These are phyloP conservation scores for Cephalopterus ornatus DNA, from an alignment of 2,113 vertebrate species.

Conservation along the genomic window DNA sequence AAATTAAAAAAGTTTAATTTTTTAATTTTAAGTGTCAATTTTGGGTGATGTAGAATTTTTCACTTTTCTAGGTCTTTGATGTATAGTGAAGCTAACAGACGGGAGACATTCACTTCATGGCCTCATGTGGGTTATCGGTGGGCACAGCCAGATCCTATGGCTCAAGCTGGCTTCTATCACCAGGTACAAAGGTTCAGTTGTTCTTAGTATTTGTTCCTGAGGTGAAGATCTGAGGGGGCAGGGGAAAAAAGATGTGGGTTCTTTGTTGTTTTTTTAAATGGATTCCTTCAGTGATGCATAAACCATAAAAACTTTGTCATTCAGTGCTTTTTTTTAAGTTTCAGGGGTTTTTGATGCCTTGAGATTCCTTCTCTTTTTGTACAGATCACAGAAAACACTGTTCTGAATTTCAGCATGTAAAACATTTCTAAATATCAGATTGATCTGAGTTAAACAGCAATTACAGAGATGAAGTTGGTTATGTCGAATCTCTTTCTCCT, in stretches of 20 bases:
- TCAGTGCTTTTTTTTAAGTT: not conserved
- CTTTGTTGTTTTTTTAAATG: not conserved
- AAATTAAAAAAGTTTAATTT: not conserved
- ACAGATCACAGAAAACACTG: not conserved
- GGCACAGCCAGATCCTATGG: conserved; percentile 99
- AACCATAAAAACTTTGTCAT: not conserved
- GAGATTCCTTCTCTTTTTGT: not conserved
- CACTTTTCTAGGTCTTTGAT: conserved; percentile 87
- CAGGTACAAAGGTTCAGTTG: conserved; percentile 80
- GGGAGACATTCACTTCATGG: conserved; percentile 99
- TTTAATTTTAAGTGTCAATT: not conserved
- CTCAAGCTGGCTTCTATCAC: conserved; percentile 99
- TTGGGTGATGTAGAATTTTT: not conserved
- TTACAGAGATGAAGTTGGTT: not conserved
- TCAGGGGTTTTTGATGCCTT: not conserved
- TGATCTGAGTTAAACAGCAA: not conserved
- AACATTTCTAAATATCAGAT: not conserved
- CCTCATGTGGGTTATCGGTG: conserved; percentile 97
- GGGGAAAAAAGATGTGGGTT: not conserved
- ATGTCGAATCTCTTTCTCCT: not conserved
- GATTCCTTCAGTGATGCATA: not conserved
- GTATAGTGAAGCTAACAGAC: conserved; percentile 98
- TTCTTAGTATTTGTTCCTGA: not conserved
- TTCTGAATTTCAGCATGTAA: not conserved
- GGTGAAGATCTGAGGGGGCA: not conserved